phyloP scores from a whole-genome alignment of 2,888 invertebrate species.

The Oscheius sp. region DNA sequence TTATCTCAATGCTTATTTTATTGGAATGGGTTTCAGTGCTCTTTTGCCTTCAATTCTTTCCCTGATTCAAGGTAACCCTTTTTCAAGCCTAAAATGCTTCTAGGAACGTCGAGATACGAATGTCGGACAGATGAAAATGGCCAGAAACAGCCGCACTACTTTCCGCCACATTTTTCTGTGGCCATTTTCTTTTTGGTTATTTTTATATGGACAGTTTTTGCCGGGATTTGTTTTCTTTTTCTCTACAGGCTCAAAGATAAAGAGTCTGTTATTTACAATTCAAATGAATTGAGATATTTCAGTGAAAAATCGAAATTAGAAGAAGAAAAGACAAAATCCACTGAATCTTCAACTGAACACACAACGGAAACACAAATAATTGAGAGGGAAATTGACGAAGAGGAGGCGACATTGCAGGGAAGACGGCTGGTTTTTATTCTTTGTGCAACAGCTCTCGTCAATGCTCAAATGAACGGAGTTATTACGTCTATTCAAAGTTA shows the following conservation, averaged over 20 bases:
- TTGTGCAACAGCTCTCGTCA: conserved; percentile 76
- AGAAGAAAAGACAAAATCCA: not conserved
- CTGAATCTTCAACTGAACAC: not conserved
- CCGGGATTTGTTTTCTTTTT: conserved; percentile 59
- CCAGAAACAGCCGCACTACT: conserved; percentile 43
- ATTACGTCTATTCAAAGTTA: conserved; percentile 85
- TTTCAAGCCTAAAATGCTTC: not conserved
- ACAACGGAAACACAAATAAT: not conserved
- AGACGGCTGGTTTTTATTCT: conserved; percentile 68
- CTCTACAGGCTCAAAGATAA: conserved; percentile 45
- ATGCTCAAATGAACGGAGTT: conserved; percentile 83
- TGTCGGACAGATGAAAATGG: conserved; percentile 5
- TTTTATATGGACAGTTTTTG: conserved; percentile 64
- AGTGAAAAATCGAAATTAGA: not conserved
- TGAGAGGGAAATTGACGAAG: not conserved
- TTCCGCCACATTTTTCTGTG: conserved; percentile 66
- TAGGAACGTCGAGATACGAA: conserved; percentile 17
- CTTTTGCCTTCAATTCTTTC: conserved; percentile 85
- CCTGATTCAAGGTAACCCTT: conserved; percentile 80
- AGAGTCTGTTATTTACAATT: not conserved
- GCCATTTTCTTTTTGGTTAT: conserved; percentile 63
- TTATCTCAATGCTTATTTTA: conserved; percentile 85
- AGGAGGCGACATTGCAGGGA: not conserved
- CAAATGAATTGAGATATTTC: not conserved
- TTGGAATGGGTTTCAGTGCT: conserved; percentile 87